Evolutionary conservation across 2,113 vertebrate species (phyloP), one percentile per base, ranked within the genome.

Genomic region (Paratilapia polleni): DNA sequence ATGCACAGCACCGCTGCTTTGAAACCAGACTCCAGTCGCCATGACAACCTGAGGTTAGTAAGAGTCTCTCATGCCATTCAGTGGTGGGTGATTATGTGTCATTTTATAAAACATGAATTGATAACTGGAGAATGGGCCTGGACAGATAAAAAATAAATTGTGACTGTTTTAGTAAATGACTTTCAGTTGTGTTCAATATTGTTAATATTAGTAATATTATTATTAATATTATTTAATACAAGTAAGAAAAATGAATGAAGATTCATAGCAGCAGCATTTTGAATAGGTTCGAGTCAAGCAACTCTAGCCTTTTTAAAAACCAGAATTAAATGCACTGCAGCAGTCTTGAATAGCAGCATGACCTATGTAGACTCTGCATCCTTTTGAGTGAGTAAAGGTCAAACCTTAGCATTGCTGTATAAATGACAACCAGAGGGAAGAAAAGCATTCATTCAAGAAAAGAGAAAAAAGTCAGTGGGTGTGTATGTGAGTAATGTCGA

Each of bases 21-120:
- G 81, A 99, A 99, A 62, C 98, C 97, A 0, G 98, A 99, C 94
- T 98, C 97, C 89, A 98, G 97, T 89, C 97, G 98, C 84, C 96
- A 98, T 7, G 97, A 99, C 95, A 98, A 97, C 95, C 97, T 98
- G 91, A 97, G 97, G 98, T 98, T 85, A 94, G 96, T 82, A 24
- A 24, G 22, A 43, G 15, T n/a, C 41, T 70, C 15, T 54, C 59
- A 52, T 57, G 36, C 78, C 47, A 22, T 64, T 88, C n/a, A 15
- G 36, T 73, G 41, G 17, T 7, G 36, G 63, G 8, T 52, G 26
- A 63, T 77, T 24, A 54, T 78, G 24, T 73, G 10, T 47, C 11
- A 22, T 20, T 77, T 8, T 83, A 54, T 81, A 26, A 70, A 56
- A 24, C 24, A n/a, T 49, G 11, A 36, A 70, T 61, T 70, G 15